Evolutionary conservation across 2,113 vertebrate genomes (phyloP).

Genomic region (Atlantisia rogersi): DNA sequence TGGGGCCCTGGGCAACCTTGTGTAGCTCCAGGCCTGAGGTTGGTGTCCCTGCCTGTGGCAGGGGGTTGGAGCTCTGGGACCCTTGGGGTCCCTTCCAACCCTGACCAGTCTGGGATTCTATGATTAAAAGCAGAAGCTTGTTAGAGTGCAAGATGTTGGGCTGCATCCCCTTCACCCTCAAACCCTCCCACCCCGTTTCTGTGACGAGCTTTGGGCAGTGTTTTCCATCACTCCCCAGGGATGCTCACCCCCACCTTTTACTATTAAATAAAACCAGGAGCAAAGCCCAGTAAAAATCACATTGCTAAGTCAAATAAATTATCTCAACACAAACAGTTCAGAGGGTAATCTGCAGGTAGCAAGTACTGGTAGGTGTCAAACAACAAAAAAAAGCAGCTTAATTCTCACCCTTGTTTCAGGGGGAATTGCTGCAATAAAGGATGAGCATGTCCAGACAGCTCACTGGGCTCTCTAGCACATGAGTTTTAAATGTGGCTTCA

Average conservation of each 20-base stretch:
- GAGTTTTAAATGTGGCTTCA: neutral
- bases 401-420: neutral
- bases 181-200: neutral
- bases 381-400: neutral
- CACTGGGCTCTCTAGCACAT: neutral
- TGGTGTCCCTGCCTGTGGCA: no score
- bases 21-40: no score
- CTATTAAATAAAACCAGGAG: neutral
- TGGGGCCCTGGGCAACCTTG: no score
- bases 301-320: neutral
- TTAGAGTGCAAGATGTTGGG: accelerated
- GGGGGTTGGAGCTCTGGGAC: no score
- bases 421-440: neutral
- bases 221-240: accelerated
- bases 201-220: accelerated
- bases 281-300: neutral
- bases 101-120: no score
- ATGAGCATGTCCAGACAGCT: neutral
- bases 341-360: neutral
- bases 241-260: neutral
- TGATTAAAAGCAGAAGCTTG: neutral
- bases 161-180: no score
- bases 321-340: neutral
- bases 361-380: neutral
- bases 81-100: no score